Conservation (phyloP, 1,140 invertebrate genomes). For the Bombus polaris region DNA sequence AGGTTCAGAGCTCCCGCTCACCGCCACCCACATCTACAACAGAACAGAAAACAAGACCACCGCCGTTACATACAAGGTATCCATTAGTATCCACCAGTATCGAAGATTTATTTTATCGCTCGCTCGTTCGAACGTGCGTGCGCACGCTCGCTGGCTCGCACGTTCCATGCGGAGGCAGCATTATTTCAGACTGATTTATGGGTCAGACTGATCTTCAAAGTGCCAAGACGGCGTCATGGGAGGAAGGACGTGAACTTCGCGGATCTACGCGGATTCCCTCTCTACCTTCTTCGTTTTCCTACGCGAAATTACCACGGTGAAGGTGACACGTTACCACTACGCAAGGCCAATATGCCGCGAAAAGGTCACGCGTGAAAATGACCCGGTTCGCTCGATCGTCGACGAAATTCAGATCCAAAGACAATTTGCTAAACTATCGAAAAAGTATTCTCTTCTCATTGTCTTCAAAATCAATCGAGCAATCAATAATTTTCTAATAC, state of each 20-base stretch:
- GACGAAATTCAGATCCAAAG: too few species aligned
- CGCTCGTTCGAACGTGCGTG: slow-evolving; percentile 55
- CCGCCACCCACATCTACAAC: slow-evolving; percentile 84
- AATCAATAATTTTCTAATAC: background rate
- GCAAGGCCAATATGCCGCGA: slow-evolving; percentile 51
- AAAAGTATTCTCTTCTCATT: too few species aligned
- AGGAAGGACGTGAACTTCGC: slow-evolving; percentile 42
- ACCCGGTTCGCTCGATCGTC: background rate
- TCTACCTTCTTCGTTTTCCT: slow-evolving; percentile 9
- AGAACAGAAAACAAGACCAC: slow-evolving; percentile 84
- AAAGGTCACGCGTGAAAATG: slow-evolving; percentile 53
- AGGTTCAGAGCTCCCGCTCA: slow-evolving; percentile 83
- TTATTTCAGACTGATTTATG: slow-evolving; percentile 78
- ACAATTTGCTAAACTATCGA: too few species aligned
- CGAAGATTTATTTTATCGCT: slow-evolving; percentile 78
- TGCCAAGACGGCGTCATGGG: slow-evolving; percentile 25
- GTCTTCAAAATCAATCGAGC: too few species aligned
- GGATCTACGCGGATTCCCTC: slow-evolving; percentile 44
- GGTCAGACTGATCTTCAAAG: slow-evolving; percentile 70
- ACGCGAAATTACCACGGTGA: slow-evolving; percentile 37
- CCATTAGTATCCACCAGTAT: slow-evolving; percentile 81
- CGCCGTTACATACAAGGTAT: slow-evolving; percentile 83
- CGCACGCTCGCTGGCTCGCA: slow-evolving; percentile 38
- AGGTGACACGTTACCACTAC: slow-evolving; percentile 64
- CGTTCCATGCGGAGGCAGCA: slow-evolving; percentile 68